Conservation (phyloP, 2,113 vertebrate genomes). For the Rhipidura dahli region DNA sequence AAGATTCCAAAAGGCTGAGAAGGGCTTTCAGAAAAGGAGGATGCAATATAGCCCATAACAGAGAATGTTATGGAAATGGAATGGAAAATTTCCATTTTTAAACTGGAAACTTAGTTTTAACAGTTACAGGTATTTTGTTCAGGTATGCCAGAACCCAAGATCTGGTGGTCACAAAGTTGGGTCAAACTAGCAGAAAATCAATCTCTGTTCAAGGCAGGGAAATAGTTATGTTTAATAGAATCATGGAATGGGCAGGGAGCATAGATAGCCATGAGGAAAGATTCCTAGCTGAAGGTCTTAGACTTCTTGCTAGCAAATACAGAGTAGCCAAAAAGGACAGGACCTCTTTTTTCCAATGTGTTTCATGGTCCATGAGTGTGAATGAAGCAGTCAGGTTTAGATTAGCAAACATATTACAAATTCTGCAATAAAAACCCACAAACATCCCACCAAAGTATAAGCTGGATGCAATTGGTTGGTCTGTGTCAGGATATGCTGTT, state of each 20-base stretch:
- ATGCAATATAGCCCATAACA: neutral
- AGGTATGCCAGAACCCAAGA: neutral
- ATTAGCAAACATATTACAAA: neutral
- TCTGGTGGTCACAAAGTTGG: neutral
- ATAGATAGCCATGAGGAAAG: neutral
- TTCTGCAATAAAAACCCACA: neutral
- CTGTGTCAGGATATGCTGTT: neutral
- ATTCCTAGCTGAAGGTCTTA: neutral
- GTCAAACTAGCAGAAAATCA: neutral
- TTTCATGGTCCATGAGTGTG: neutral
- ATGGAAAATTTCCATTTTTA: neutral
- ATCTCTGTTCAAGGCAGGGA: neutral
- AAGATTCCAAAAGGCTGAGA: neutral
- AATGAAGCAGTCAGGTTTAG: neutral
- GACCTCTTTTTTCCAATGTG: neutral
- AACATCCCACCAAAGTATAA: neutral
- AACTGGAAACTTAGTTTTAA: neutral
- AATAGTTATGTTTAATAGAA: neutral
- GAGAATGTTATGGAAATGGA: too few species aligned
- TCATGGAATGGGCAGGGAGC: neutral
- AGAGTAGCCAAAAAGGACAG: neutral
- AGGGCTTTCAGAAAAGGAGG: neutral
- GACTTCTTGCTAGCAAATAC: neutral
- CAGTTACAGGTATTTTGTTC: neutral
- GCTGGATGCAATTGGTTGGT: neutral